These are phyloP conservation scores for Xylocampa areola DNA, from an alignment of 2,888 invertebrate species.

Conservation along the genomic window DNA sequence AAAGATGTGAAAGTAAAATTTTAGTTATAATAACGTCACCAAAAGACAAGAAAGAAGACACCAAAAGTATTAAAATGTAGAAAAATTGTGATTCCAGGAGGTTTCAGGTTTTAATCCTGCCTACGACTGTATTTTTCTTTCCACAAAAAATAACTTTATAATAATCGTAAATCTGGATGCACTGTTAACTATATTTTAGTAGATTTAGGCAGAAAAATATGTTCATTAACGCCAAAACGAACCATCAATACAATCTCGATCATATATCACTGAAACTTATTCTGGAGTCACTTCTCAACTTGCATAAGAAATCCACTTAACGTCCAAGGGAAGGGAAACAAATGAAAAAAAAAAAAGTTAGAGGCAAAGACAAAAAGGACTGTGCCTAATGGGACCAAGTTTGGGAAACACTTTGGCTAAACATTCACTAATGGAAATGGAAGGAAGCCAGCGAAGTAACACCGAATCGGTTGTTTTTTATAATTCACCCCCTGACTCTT, in stretches of 20 bases:
- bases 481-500: constrained; percentile 69
- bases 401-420: constrained; percentile 88
- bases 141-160: no score
- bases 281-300: constrained; percentile 49
- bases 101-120: no score
- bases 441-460: constrained; percentile 81
- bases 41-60: no score
- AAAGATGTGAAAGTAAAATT: no score
- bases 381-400: constrained; percentile 84
- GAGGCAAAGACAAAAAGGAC: constrained; percentile 84
- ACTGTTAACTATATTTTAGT: no score
- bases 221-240: not conserved
- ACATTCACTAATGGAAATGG: constrained; percentile 89
- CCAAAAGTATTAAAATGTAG: no score
- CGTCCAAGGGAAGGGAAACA: constrained; percentile 67
- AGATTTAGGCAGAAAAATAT: not conserved
- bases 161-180: no score
- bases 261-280: constrained; percentile 19
- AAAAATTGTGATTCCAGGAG: no score
- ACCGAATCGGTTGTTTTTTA: constrained; percentile 78
- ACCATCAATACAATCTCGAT: constrained; percentile 3
- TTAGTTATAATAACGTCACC: no score
- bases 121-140: no score
- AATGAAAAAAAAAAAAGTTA: constrained; percentile 82
- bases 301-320: constrained; percentile 80